Evolutionary conservation across 1,140 invertebrate genomes (phyloP).

Genomic region (Heliconius nattereri): DNA sequence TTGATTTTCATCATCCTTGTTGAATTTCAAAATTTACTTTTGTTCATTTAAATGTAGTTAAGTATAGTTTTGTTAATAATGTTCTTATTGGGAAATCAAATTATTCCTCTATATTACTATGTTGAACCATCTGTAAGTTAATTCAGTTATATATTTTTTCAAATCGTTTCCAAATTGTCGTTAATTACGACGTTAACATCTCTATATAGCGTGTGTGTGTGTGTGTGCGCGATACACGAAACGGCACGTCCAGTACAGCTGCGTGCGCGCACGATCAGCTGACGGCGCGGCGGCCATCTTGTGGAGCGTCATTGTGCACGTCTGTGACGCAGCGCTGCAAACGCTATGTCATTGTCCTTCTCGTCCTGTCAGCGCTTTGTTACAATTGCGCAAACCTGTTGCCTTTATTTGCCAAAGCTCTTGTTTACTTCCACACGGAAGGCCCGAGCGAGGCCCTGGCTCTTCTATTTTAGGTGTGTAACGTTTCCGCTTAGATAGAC

Average conservation of each 20-base stretch:
- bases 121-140: neutral
- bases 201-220: constrained; percentile 3
- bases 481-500: constrained; percentile 58
- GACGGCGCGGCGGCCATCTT: constrained; percentile 77
- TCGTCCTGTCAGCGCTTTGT: constrained; percentile 56
- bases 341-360: constrained; percentile 76
- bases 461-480: constrained; percentile 68
- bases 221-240: constrained; percentile 60
- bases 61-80: neutral
- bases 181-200: neutral
- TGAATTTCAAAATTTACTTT: neutral
- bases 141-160: neutral
- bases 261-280: constrained; percentile 74
- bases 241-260: constrained; percentile 46
- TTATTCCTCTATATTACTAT: neutral
- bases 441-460: constrained; percentile 61
- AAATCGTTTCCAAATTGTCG: neutral
- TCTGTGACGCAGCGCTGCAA: constrained; percentile 70
- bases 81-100: neutral
- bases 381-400: constrained; percentile 48
- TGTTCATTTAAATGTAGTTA: too few relatives aligned
- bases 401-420: constrained; percentile 32
- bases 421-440: constrained; percentile 60
- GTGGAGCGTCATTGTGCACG: constrained; percentile 72
- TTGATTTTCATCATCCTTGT: neutral